Conservation (phyloP, 2,113 vertebrate genomes). For the Plecturocebus donacophilus region DNA sequence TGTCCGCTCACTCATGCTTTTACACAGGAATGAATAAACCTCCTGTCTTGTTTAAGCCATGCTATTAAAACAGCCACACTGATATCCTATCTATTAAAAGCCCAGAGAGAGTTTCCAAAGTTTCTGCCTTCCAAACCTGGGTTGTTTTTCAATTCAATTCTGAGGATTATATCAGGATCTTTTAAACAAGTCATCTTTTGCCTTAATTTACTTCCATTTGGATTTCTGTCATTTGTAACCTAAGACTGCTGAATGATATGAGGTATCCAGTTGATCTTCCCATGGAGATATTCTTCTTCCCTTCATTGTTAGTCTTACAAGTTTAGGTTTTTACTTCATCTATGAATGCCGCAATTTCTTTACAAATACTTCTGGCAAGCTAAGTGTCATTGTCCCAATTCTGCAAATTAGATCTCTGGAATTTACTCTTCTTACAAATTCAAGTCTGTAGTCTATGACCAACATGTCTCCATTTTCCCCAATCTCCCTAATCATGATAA, state of each 20-base stretch:
- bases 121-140: neutral
- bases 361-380: slow-evolving; percentile 12
- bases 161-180: neutral
- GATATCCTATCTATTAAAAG: neutral
- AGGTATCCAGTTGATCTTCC: neutral
- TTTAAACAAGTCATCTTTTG: slow-evolving; percentile 20
- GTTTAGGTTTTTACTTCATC: neutral
- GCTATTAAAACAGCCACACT: neutral
- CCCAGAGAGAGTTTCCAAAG: neutral
- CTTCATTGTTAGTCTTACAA: neutral
- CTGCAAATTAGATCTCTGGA: neutral
- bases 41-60: neutral
- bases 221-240: neutral
- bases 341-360: neutral
- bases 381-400: neutral
- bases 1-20: neutral
- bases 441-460: neutral
- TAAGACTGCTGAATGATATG: neutral
- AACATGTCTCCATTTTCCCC: neutral
- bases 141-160: neutral
- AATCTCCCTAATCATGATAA: neutral
- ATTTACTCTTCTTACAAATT: neutral
- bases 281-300: neutral
- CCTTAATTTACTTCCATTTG: neutral
- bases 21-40: neutral